These are phyloP conservation scores for Pavo muticus DNA, from an alignment of 2,113 vertebrate genomes.

Conservation along the genomic window DNA sequence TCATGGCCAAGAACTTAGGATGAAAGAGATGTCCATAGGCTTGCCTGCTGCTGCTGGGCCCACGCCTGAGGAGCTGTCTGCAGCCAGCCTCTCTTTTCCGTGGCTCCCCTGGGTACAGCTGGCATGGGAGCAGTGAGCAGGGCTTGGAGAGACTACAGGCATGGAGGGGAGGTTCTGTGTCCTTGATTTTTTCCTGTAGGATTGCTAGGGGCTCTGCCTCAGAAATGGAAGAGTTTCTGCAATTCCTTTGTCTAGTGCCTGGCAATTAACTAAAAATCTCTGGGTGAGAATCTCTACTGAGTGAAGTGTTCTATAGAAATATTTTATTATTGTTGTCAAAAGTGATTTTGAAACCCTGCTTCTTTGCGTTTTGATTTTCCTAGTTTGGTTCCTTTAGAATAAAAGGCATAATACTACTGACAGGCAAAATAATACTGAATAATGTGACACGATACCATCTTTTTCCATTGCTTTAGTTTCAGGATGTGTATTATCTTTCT, in stretches of 20 bases:
- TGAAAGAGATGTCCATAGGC: not conserved
- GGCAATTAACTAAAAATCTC: constrained; percentile 38
- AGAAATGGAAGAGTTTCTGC: not conserved
- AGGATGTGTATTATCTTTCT: constrained; percentile 14
- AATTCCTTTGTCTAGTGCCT: constrained; percentile 8
- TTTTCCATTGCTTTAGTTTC: constrained; percentile 35
- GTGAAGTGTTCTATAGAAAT: constrained; percentile 14
- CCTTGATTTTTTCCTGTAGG: not conserved
- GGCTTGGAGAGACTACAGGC: not conserved
- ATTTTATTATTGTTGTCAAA: not conserved
- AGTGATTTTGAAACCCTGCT: constrained; percentile 4
- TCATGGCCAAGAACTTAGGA: not conserved
- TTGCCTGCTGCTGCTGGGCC: not conserved
- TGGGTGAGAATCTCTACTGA: not conserved
- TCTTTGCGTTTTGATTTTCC: constrained; percentile 1
- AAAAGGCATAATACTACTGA: not conserved
- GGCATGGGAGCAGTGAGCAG: not conserved
- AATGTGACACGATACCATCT: not conserved
- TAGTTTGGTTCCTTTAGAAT: constrained; percentile 7
- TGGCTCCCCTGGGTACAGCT: not conserved
- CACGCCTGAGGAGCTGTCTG: not conserved
- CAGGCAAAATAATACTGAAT: constrained; percentile 4
- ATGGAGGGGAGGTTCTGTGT: fast-evolving
- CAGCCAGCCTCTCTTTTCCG: not conserved
- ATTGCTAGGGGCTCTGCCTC: not conserved